These are phyloP conservation scores for Drosophila flavopinicola DNA, from an alignment of 2,888 invertebrate species.

Conservation along the genomic window DNA sequence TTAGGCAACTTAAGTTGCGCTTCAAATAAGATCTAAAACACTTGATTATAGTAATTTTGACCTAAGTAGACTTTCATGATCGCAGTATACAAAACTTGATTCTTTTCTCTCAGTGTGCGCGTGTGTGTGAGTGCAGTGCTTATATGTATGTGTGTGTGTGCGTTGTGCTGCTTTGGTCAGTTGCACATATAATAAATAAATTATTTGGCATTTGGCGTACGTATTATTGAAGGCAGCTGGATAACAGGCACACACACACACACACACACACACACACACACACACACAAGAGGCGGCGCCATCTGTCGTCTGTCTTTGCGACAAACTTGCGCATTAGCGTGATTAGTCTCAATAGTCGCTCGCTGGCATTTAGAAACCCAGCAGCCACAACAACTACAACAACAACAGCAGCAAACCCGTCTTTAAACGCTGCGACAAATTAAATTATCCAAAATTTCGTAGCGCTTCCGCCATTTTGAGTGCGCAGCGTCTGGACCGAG, in stretches of 20 bases:
- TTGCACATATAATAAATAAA: conserved; percentile 80
- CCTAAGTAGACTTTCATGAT: too few relatives aligned
- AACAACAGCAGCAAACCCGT: conserved; percentile 15
- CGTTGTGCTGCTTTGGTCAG: conserved; percentile 70
- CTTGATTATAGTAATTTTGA: too few relatives aligned
- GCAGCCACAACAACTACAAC: conserved; percentile 35
- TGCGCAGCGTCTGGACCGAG: conserved; percentile 62
- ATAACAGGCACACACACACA: conserved; percentile 52
- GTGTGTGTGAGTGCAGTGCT: conserved; percentile 9
- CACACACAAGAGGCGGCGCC: conserved; percentile 40
- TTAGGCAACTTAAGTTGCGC: too few relatives aligned
- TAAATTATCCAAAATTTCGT: conserved; percentile 55
- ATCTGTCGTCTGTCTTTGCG: conserved; percentile 69
- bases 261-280: conserved; percentile 17
- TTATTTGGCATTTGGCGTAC: conserved; percentile 80
- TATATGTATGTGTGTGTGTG: conserved; percentile 22
- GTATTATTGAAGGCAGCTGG: conserved; percentile 79
- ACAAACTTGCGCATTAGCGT: conserved; percentile 77
- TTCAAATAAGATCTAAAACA: too few relatives aligned
- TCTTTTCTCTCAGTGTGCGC: too few relatives aligned
- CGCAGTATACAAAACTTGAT: too few relatives aligned
- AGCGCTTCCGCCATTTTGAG: conserved; percentile 71
- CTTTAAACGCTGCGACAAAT: conserved; percentile 52
- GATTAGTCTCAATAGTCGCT: conserved; percentile 80
- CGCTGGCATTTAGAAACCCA: conserved; percentile 57